Percentiles rank a stretch among this genome's conserved stretches.
Conservation (phyloP, 2,888 invertebrate genomes). For the Diarsia rubi region DNA sequence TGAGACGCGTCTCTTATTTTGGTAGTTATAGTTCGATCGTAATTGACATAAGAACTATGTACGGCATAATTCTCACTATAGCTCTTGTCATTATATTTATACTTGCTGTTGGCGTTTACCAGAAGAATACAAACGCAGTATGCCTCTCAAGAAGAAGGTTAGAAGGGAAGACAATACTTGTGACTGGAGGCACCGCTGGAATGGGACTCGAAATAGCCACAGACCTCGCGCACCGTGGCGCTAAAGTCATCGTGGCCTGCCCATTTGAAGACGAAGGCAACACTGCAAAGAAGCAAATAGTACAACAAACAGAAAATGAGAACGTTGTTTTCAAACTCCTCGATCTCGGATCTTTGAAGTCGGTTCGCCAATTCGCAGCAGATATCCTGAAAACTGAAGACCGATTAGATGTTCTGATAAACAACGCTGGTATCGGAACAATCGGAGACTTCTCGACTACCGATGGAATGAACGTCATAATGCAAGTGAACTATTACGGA, state of each 20-base stretch:
- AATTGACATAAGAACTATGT: slow-evolving; percentile 47
- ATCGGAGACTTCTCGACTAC: slow-evolving; percentile 88
- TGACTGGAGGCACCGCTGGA: slow-evolving; percentile 82
- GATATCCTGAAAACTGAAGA: slow-evolving; percentile 93
- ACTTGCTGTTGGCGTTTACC: slow-evolving; percentile 55
- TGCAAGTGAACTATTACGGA: slow-evolving; percentile 98
- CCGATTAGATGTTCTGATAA: slow-evolving; percentile 94
- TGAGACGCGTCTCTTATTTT: neutral
- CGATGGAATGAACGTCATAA: slow-evolving; percentile 95
- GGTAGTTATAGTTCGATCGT: slow-evolving; percentile 31
- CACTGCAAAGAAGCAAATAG: slow-evolving; percentile 89
- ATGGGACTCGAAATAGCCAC: slow-evolving; percentile 79
- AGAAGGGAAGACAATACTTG: slow-evolving; percentile 65
- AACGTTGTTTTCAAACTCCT: slow-evolving; percentile 93
- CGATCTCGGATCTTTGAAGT: slow-evolving; percentile 93
- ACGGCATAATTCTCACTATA: slow-evolving; percentile 44
- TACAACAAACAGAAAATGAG: slow-evolving; percentile 91
- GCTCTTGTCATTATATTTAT: slow-evolving; percentile 37
- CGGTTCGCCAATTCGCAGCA: slow-evolving; percentile 94
- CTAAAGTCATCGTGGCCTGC: slow-evolving; percentile 80
- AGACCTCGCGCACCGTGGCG: slow-evolving; percentile 80
- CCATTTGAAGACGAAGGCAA: slow-evolving; percentile 78
- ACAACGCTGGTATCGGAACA: slow-evolving; percentile 95
- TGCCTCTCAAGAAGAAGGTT: slow-evolving; percentile 63
- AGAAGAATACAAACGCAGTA: slow-evolving; percentile 69